Percentiles rank a stretch among this genome's conserved stretches.
Evolutionary conservation across 2,113 vertebrate species (phyloP).

Genomic region (Zosterops borbonicus): DNA sequence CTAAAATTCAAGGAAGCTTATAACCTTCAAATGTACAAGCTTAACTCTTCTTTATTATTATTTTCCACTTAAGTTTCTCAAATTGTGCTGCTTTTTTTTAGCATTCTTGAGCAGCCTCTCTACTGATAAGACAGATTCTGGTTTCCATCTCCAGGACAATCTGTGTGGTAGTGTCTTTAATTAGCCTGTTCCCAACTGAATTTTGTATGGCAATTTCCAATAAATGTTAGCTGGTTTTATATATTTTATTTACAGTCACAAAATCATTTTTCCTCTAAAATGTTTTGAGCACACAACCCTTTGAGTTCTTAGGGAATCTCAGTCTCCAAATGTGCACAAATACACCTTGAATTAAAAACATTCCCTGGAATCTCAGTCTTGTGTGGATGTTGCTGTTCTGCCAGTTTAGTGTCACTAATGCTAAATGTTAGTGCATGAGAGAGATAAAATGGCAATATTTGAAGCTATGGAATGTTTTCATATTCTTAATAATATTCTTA

Average conservation of each 20-base stretch:
- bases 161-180: not conserved
- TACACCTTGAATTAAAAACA: not conserved
- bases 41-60: not conserved
- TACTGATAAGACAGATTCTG: not conserved
- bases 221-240: not conserved
- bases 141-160: not conserved
- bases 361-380: not conserved
- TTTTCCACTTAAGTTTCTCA: not conserved
- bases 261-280: not conserved
- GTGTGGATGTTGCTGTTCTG: fast-evolving
- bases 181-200: not conserved
- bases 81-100: not conserved
- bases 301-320: not conserved
- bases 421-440: not conserved
- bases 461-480: not conserved
- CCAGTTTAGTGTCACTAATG: not conserved
- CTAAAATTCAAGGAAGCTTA: not conserved
- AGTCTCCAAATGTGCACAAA: not conserved
- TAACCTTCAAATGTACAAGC: not conserved
- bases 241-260: not conserved
- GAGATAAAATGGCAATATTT: not conserved
- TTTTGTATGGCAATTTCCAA: not conserved
- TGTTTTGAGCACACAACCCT: not conserved
- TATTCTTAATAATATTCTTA: not conserved
- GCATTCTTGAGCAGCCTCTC: not conserved